These are phyloP conservation scores for Choristoneura rosaceana DNA, from an alignment of 2,888 invertebrate species.

Conservation along the genomic window DNA sequence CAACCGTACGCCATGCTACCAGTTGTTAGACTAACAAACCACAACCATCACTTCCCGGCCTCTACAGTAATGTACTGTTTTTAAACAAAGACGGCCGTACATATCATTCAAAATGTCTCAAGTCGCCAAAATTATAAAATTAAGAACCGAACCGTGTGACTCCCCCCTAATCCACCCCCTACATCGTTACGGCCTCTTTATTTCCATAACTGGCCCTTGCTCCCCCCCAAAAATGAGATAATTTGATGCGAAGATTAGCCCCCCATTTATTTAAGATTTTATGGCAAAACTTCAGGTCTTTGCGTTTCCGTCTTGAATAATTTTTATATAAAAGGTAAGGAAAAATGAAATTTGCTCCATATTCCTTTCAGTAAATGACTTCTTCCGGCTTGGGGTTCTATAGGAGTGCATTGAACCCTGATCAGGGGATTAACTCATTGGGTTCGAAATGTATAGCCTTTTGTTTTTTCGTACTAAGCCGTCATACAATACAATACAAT, in stretches of 20 bases:
- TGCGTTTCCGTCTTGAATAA: slow-evolving; percentile 60
- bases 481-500: no score
- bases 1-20: no score
- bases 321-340: slow-evolving; percentile 59
- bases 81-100: no score
- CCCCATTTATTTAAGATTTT: slow-evolving; percentile 65
- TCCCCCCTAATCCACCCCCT: slow-evolving; percentile 12
- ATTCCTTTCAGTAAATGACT: slow-evolving; percentile 30
- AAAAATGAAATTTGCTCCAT: slow-evolving; percentile 43
- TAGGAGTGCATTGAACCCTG: no score
- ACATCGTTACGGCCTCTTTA: slow-evolving; percentile 55
- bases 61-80: no score
- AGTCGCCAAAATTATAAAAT: slow-evolving; percentile 30
- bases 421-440: no score
- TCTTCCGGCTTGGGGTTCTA: not conserved
- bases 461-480: no score
- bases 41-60: no score
- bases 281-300: slow-evolving; percentile 61
- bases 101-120: not conserved
- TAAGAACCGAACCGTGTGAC: slow-evolving; percentile 42
- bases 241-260: slow-evolving; percentile 71
- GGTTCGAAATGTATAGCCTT: no score
- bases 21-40: no score
- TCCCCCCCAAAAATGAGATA: slow-evolving; percentile 66
- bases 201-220: slow-evolving; percentile 53